phyloP scores from a whole-genome alignment of 2,797 vertebrate species.

The Pipistrellus pipistrellus region DNA sequence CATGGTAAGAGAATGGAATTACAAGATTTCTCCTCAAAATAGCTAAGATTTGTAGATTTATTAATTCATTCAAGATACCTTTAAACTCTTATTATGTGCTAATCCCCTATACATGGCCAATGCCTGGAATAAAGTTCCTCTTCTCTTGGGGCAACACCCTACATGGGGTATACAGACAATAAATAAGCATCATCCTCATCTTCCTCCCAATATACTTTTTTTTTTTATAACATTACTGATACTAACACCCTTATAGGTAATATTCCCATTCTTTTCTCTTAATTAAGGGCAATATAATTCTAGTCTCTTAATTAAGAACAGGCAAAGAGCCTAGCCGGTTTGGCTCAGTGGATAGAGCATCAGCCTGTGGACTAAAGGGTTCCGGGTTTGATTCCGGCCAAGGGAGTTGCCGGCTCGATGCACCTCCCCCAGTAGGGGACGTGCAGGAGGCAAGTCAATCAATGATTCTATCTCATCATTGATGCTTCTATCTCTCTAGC shows the following conservation, averaged over 20 bases:
- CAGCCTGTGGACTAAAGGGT: no score
- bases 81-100: not conserved
- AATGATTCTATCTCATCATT: no score
- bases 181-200: not conserved
- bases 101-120: not conserved
- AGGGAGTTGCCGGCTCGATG: no score
- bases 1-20: not conserved
- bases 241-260: not conserved
- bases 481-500: no score
- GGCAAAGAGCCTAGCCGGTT: not conserved
- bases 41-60: slow-evolving; percentile 13
- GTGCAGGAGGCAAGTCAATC: no score
- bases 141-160: not conserved
- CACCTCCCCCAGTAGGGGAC: no score
- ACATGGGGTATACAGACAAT: not conserved
- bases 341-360: no score
- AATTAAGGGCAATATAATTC: slow-evolving; percentile 30
- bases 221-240: not conserved
- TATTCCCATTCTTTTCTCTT: slow-evolving; percentile 24
- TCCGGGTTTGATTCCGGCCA: no score
- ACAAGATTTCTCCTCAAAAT: slow-evolving; percentile 37
- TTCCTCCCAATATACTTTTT: not conserved
- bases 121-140: not conserved
- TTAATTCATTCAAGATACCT: slow-evolving; percentile 33
- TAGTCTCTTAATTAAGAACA: not conserved